phyloP scores from a whole-genome alignment of 1,140 invertebrate species.

The Ostrea denselamellosa region DNA sequence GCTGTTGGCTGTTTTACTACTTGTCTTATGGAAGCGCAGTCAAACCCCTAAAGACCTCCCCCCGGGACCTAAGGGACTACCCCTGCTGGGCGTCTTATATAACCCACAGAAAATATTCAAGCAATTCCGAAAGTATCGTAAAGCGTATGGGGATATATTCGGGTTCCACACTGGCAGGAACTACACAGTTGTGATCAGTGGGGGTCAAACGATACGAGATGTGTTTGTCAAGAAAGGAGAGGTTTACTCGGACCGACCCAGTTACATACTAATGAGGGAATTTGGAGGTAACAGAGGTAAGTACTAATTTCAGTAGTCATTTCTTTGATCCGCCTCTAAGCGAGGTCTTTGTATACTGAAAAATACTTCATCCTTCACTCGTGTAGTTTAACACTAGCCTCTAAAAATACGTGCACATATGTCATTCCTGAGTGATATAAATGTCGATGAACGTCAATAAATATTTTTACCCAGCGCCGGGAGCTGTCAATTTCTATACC shows the following conservation, averaged over 20 bases:
- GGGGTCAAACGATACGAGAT: background rate
- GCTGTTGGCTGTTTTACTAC: background rate
- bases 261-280: background rate
- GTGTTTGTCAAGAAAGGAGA: slow-evolving; percentile 9
- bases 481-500: too few relatives aligned
- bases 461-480: too few relatives aligned
- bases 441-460: too few relatives aligned
- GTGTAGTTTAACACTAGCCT: too few relatives aligned
- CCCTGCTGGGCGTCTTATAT: background rate
- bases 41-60: background rate
- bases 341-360: too few relatives aligned
- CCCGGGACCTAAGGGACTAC: background rate
- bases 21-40: background rate
- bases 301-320: background rate
- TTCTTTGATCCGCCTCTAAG: too few relatives aligned
- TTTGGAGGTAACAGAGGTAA: background rate
- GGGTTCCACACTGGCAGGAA: background rate
- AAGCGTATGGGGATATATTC: slow-evolving; percentile 2
- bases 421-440: too few relatives aligned
- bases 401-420: too few relatives aligned
- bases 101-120: background rate
- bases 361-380: too few relatives aligned
- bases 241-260: background rate
- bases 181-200: background rate
- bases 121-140: background rate